phyloP scores from a whole-genome alignment of 1,140 invertebrate species.

The Solenopsis invicta region DNA sequence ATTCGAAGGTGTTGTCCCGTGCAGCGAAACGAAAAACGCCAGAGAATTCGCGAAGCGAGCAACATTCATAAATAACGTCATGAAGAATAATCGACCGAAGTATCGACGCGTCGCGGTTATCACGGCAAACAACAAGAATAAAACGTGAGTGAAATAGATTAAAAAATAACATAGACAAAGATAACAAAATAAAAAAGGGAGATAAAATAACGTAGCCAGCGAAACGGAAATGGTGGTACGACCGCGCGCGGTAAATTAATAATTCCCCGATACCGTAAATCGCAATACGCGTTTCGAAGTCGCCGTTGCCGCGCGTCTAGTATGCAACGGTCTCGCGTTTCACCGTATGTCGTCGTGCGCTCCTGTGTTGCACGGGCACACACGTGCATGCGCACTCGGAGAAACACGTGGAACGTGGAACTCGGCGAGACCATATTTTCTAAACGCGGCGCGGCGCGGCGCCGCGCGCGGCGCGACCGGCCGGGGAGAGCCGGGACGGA shows the following conservation, averaged over 20 bases:
- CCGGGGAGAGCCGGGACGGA: background rate
- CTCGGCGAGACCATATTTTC: slow-evolving; percentile 69
- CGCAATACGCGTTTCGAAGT: background rate
- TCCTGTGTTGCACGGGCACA: slow-evolving; percentile 13
- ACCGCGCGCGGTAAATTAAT: slow-evolving; percentile 32
- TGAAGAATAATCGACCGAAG: slow-evolving; percentile 21
- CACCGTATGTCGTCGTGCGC: background rate
- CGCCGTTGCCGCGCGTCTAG: background rate
- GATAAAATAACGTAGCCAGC: slow-evolving; percentile 16
- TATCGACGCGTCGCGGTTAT: slow-evolving; percentile 32
- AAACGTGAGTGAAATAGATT: slow-evolving; percentile 2
- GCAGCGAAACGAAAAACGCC: background rate
- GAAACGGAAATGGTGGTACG: slow-evolving; percentile 4
- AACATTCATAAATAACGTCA: slow-evolving; percentile 32
- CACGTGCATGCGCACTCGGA: slow-evolving; percentile 11
- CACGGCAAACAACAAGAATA: background rate
- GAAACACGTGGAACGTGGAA: slow-evolving; percentile 58
- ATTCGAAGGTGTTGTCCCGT: background rate
- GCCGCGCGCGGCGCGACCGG: background rate
- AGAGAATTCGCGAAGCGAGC: background rate
- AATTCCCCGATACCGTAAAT: slow-evolving; percentile 56
- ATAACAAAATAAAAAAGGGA: background rate
- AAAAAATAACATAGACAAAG: background rate
- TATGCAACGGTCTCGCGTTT: slow-evolving; percentile 13
- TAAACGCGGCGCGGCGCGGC: slow-evolving; percentile 32